Base-by-base conservation (phyloP, 2,888 invertebrate species). In the Lasioglossum lativentre region DNA sequence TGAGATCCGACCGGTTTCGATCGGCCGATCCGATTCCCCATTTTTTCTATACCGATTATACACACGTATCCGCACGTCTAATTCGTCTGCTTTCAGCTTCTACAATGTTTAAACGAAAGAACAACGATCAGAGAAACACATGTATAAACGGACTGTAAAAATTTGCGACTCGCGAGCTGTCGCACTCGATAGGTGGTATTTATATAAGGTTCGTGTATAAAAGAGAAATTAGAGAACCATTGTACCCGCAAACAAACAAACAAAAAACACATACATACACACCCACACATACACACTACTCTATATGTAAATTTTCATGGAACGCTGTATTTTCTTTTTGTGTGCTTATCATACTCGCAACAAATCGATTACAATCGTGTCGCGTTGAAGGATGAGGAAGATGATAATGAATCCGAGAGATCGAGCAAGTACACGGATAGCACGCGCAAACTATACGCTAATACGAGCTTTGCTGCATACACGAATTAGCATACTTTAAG, bases 311-410 rank as follows among this genome's bases (percentile, higher is more conserved):
- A 91, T 91, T 91, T 89, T 91, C 90, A 86, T 89, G 90, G 88
- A 91, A 90, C 87, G 89, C 89, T 93, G 86, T 93, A 91, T 91
- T 90, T 89, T 88, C 75, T 91, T 92, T 88, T 87, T 90, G 91
- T 92, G 92, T 92, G 92, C 90, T 91, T 92, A 89, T 92, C 89
- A 92, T 92, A 91, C 38, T 90, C 87, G 91, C 91, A 91, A 89
- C 52, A 66, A 81, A 72, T 70, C 38, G 81, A 71, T 77, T 75
- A 88, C 59, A 70, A 70, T 40, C n/a, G 74, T 86, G 71, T 83
- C 83, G 63, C 63, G 70, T 86, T 83, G 82, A 82, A 77, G 73
- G 81, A 78, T 81, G 68, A 80, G n/a, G 56, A 68, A 74, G 47
- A 80, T 77, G 56, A 56, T 56, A 6, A 56, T 19, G 56, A 78